Conservation (phyloP, 2,888 invertebrate species). For the Lasioglossum marginatum region DNA sequence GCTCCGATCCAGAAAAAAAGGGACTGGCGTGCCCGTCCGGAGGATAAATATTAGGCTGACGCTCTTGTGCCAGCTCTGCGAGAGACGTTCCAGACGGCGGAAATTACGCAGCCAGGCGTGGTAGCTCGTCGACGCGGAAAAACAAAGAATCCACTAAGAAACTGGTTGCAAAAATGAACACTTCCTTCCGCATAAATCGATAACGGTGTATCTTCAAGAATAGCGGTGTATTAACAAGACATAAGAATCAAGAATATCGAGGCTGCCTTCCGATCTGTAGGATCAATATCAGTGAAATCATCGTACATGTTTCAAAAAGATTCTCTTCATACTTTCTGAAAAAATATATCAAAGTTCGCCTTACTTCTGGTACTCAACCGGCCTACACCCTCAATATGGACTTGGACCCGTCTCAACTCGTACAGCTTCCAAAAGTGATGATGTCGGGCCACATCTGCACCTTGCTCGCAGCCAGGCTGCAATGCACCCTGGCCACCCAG, state of each 20-base stretch:
- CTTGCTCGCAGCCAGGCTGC: neutral
- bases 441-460: neutral
- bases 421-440: neutral
- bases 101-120: neutral
- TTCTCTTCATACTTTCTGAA: neutral
- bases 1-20: neutral
- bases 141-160: neutral
- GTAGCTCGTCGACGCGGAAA: neutral
- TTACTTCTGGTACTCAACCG: neutral
- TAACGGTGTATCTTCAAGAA: neutral
- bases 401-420: neutral
- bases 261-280: neutral
- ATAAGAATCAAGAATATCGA: neutral
- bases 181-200: neutral
- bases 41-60: neutral
- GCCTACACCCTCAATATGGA: neutral
- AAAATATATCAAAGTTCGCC: neutral
- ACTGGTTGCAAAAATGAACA: neutral
- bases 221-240: neutral
- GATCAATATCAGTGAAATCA: neutral
- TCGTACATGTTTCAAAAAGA: neutral
- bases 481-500: neutral
- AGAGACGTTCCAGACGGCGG: neutral
- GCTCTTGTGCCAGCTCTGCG: constrained; percentile 3
- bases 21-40: neutral